Evolutionary conservation across 2,797 vertebrate genomes (phyloP), one percentile per base, ranked within the genome.

Genomic region (Pseudochirops corinnae): DNA sequence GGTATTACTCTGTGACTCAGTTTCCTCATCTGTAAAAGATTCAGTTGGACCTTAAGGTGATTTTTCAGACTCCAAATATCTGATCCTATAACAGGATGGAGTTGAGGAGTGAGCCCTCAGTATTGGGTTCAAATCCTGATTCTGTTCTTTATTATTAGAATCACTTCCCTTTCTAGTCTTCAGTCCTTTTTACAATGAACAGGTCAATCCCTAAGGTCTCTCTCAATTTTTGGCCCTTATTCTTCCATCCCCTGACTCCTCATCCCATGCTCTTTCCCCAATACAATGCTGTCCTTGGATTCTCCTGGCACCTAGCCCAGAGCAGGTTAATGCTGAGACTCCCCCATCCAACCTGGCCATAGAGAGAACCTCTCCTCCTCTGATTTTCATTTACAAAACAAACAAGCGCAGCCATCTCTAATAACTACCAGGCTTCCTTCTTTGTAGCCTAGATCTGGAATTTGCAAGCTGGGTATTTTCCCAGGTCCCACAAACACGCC

Each of bases 371-470:
- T 97, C 90, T 94, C 96, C 91, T 24, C 12, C 91, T 97, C 97
- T 96, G 95, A 98, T 92, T 98, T 96, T 97, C 98, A 98, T 98
- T 97, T 97, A 92, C 97, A 97, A 98, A 98, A 97, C 97, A 98
- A 98, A 98, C 98, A 98, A 98, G 96, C 97, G 97, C 97, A 96
- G 90, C 46, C 29, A 55, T 93, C 92, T 90, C 92, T 98, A 98
- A 98, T 98, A 97, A 97, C 94, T 98, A 93, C 95, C 98, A 98
- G 98, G 92, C 97, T 93, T 96, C 74, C 92, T 91, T n/a, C 93
- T 94, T 94, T 53, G 95, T 93, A 96, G 91, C 91, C 39, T 53
- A 92, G 94, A 96, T 21, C 74, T 26, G 29, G 93, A 94, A 93
- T 95, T 96, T 96, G 92, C 82, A 92, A 92, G 93, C 91, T 95